These are phyloP conservation scores for Pristionchus japonicus DNA, from an alignment of 2,888 invertebrate genomes.

Conservation along the genomic window DNA sequence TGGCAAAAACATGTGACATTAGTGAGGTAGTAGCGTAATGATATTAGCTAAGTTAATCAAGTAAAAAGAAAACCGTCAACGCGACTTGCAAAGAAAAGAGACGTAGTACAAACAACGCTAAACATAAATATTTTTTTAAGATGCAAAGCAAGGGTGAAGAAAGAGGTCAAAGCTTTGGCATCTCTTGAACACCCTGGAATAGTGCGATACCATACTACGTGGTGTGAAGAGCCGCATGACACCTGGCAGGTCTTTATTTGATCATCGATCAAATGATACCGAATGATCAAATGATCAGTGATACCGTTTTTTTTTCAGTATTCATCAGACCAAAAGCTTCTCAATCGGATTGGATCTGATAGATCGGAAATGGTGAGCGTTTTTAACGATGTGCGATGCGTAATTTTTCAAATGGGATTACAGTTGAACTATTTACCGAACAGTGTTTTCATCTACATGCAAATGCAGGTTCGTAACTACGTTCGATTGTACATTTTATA, in stretches of 20 bases:
- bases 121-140: not conserved
- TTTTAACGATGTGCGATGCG: too few species aligned
- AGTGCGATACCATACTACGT: not conserved
- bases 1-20: too few species aligned
- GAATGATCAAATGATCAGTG: too few species aligned
- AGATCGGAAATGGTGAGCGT: not conserved
- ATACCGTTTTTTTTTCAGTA: not conserved
- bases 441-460: slow-evolving; percentile 74
- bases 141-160: too few species aligned
- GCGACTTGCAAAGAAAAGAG: too few species aligned
- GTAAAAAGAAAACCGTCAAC: too few species aligned
- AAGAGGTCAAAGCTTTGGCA: not conserved
- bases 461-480: slow-evolving; percentile 75
- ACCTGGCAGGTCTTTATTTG: not conserved
- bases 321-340: not conserved
- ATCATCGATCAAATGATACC: not conserved
- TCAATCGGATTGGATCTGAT: not conserved
- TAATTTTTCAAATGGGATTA: too few species aligned
- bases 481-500: too few species aligned
- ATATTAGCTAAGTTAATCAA: too few species aligned
- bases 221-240: not conserved
- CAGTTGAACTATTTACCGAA: not conserved
- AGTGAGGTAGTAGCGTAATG: too few species aligned
- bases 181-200: not conserved
- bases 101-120: too few species aligned